Percentiles rank a stretch among this genome's conserved stretches.
phyloP scores from a whole-genome alignment of 2,797 vertebrate genomes.

The Buceros bicornis region DNA sequence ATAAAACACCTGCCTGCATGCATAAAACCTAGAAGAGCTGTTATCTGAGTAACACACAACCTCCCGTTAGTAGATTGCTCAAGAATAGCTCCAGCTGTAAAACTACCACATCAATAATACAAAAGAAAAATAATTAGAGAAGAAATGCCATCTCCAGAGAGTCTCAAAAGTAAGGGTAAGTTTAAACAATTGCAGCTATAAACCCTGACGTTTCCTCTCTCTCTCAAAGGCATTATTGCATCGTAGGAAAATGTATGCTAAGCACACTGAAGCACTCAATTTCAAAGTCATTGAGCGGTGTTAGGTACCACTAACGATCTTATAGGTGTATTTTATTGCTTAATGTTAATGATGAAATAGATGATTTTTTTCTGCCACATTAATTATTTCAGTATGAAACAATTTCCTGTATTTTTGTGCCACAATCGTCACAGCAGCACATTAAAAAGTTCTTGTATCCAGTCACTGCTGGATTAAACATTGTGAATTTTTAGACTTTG shows the following conservation, averaged over 20 bases:
- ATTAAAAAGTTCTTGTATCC: background rate
- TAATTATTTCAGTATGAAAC: background rate
- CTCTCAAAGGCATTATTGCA: conserved; percentile 35
- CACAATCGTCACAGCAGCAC: background rate
- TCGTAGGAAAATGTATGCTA: conserved; percentile 41
- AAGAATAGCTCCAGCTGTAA: background rate
- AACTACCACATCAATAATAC: conserved; percentile 58
- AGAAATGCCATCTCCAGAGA: conserved; percentile 24
- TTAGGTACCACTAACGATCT: conserved; percentile 9
- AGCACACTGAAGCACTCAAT: conserved; percentile 20
- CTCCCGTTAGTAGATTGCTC: conserved; percentile 20
- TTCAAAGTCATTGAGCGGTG: conserved; percentile 32
- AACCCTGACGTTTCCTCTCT: conserved; percentile 10
- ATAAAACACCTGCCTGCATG: background rate
- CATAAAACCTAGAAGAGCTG: background rate
- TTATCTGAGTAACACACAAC: conserved; percentile 44
- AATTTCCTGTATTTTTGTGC: background rate
- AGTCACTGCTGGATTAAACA: background rate
- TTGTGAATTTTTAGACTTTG: background rate
- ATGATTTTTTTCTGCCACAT: conserved; percentile 10
- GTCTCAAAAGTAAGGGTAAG: conserved; percentile 8
- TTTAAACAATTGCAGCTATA: conserved; percentile 62
- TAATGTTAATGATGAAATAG: conserved; percentile 13
- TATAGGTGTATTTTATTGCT: background rate
- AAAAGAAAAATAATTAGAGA: background rate